Evolutionary conservation across 2,888 invertebrate genomes (phyloP), one percentile per base, ranked within the genome.

Genomic region (Lordiphosa fenestrarum): DNA sequence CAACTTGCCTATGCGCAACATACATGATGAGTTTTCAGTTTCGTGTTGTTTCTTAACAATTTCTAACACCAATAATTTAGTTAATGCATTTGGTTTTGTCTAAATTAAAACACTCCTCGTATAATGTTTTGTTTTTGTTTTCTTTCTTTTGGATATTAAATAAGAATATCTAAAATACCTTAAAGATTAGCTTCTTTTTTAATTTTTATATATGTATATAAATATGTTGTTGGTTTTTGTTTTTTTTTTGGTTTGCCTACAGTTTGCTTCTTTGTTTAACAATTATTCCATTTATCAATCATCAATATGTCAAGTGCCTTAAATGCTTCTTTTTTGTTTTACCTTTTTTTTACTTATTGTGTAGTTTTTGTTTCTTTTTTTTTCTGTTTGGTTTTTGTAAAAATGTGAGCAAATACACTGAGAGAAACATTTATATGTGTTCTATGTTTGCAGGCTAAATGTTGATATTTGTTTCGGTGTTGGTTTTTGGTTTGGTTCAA

Each of bases 111-210:
- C 67, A 71, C 55, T 56, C 48, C 55, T 75, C 70, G 40, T 81
- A 59, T 66, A 55, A 58, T 66, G 60, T 59, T 58, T 73, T 15
- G 71, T 64, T 70, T 69, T 69, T 75, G 40, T 61, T 67, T 82
- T 70, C 87, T 71, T 67, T 69, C 68, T 69, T 75, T 70, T 88
- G 89, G 92, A 92, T 91, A 91, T 91, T 92, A 92, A 92, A 92
- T 92, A 92, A 92, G 92, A 92, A 92, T 92, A 92, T 92, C 92
- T 92, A 92, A 92, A 92, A 92, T 92, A 92, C 92, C 91, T 88
- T 86, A 87, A 72, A 38, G 56, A 37, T 66, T 67, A 64, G 47
- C 48, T 57, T 58, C 53, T 48, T 63, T 54, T 61, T 42, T 39
- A 58, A 33, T 54, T 25, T 55, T 55, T 66, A 60, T 63, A 64